Percentiles rank a stretch among this genome's conserved stretches.
Conservation (phyloP, 2,113 vertebrate species). For the Gobiocypris rarus region DNA sequence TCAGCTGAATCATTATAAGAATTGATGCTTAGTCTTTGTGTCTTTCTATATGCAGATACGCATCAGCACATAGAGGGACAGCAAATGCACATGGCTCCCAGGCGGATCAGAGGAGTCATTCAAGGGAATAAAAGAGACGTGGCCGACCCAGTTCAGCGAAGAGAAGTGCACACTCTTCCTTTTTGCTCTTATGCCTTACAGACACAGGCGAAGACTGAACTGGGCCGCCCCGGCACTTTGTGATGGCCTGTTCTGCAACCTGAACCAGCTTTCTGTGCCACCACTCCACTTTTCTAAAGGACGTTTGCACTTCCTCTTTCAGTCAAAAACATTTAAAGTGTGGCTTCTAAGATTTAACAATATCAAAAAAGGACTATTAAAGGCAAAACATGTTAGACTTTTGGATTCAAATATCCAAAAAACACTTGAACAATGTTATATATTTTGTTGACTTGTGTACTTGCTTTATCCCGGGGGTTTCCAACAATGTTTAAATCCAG, state of each 20-base stretch:
- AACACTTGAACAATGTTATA: no score
- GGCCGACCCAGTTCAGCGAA: neutral
- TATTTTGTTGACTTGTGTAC: no score
- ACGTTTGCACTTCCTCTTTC: neutral
- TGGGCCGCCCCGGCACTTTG: neutral
- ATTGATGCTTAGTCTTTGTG: slow-evolving; percentile 22
- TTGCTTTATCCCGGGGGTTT: no score
- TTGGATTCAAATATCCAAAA: no score
- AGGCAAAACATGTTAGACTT: no score
- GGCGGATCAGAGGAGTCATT: slow-evolving; percentile 8
- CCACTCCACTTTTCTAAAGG: neutral
- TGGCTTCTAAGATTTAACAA: neutral
- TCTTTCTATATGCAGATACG: neutral
- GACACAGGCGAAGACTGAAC: neutral
- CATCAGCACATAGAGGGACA: slow-evolving; percentile 4
- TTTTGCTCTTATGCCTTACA: slow-evolving; percentile 17
- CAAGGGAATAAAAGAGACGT: slow-evolving; percentile 9
- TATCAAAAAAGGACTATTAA: neutral
- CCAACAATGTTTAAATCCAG: no score
- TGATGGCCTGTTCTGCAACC: neutral
- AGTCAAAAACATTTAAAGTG: neutral
- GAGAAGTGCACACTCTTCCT: slow-evolving; percentile 30
- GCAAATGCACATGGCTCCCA: neutral
- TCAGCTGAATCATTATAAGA: slow-evolving; percentile 35
- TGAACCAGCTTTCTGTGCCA: neutral